These are phyloP conservation scores for Dione juno DNA, from an alignment of 2,888 invertebrate species.

Conservation along the genomic window DNA sequence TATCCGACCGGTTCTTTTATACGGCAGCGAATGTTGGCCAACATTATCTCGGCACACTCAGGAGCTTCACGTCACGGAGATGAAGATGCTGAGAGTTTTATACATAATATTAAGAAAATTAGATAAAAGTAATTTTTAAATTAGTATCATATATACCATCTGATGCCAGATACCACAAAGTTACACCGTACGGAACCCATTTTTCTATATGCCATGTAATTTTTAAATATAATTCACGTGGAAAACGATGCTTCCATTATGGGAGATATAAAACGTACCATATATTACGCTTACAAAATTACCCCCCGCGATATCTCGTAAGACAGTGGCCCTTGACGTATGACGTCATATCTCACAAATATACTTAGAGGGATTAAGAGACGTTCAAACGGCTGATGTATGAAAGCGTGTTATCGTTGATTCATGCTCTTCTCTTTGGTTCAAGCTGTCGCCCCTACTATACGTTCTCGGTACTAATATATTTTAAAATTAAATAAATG, in stretches of 20 bases:
- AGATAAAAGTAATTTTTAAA: no score
- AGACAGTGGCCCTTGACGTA: conserved; percentile 62
- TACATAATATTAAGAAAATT: no score
- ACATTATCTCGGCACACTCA: no score
- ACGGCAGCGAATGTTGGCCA: no score
- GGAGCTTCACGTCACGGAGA: no score
- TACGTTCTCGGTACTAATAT: neutral
- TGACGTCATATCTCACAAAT: conserved; percentile 71
- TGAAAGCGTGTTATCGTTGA: conserved; percentile 62
- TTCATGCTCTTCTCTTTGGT: conserved; percentile 59
- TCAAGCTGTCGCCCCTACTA: conserved; percentile 42
- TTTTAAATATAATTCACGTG: conserved; percentile 36
- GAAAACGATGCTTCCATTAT: conserved; percentile 26
- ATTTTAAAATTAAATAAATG: no score
- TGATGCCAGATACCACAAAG: no score
- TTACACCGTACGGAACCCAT: neutral
- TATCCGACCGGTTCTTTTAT: no score
- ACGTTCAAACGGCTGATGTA: conserved; percentile 65
- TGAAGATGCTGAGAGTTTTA: no score
- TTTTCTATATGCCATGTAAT: conserved; percentile 10
- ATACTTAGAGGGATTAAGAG: conserved; percentile 71
- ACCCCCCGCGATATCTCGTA: conserved; percentile 45
- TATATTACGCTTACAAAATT: conserved; percentile 43
- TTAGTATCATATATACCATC: no score
- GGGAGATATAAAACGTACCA: conserved; percentile 41